phyloP scores from a whole-genome alignment of 2,113 vertebrate genomes.

The Strix uralensis region DNA sequence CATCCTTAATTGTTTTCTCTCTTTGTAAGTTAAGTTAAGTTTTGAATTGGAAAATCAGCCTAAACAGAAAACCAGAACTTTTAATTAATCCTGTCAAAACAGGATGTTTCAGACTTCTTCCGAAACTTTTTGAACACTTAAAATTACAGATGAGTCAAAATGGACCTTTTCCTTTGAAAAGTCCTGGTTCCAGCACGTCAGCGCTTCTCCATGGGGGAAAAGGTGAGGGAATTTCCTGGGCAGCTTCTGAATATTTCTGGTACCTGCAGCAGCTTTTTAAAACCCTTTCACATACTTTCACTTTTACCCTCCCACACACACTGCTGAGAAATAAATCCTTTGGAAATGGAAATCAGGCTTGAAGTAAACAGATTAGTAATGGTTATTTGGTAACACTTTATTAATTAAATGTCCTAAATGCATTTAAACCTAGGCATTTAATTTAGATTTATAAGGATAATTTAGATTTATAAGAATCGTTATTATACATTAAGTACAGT shows the following conservation, averaged over 20 bases:
- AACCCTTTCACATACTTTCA: slow-evolving; percentile 4
- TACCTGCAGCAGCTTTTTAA: slow-evolving; percentile 51
- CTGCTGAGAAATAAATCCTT: slow-evolving; percentile 59
- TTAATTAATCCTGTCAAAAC: not conserved
- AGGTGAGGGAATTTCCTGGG: not conserved
- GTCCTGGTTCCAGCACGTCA: not conserved
- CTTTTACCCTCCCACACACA: slow-evolving; percentile 4
- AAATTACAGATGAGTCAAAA: not conserved
- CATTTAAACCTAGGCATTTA: slow-evolving; percentile 69
- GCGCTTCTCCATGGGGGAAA: not conserved
- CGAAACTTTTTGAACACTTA: not conserved
- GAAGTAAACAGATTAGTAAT: slow-evolving; percentile 74
- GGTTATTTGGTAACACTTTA: slow-evolving; percentile 66
- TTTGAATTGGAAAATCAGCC: not conserved
- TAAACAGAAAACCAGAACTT: not conserved
- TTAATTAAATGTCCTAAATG: slow-evolving; percentile 70
- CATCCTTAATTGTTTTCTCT: not conserved
- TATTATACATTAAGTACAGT: slow-evolving; percentile 71
- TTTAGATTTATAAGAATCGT: slow-evolving; percentile 74
- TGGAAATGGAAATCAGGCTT: slow-evolving; percentile 62
- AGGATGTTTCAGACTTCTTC: not conserved
- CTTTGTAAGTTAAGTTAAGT: not conserved
- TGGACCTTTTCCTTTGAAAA: not conserved
- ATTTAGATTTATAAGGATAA: slow-evolving; percentile 76
- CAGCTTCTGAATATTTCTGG: not conserved